Evolutionary conservation across 2,113 vertebrate species (phyloP), one percentile per base, ranked within the genome.

Genomic region (Nothocercus nigrocapillus): DNA sequence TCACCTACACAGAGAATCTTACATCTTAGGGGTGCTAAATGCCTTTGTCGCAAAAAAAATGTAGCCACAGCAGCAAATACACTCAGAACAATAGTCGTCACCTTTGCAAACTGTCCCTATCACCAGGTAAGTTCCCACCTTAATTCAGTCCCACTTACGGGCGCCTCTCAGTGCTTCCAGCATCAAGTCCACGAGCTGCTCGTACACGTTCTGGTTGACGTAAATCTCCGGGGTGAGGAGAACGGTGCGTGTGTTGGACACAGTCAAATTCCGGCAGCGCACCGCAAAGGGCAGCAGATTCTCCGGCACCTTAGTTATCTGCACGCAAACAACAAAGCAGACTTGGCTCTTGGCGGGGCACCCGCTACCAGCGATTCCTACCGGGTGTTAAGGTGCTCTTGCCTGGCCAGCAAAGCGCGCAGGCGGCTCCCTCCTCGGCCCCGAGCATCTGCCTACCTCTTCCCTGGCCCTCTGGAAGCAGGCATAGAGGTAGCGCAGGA

Each of bases 301-400:
- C 98, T 99, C 99, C 0, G 99, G 99, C 49, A 99, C 99, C 96
- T 99, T 99, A 56, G 98, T 99, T 89, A 99, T 98, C 99, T 99
- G 96, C 2, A 25, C 56, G 12, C 27, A 73, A 78, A 70, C 30
- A 61, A 20, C 0, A 1, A 69, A 68, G 95, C 11, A n/a, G 13
- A 6, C 22, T 2, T 6, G 28, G 17, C 54, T 56, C 28, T 15
- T 15, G 53, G 13, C 45, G 11, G 11, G 14, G 42, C 42, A 42
- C 16, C 5, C 17, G 45, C 45, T 7, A 18, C 45, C 45, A 18
- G 45, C 45, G 45, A 18, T 6, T 45, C 45, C 17, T 18, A 5
- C 16, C 18, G 5, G 16, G 6, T 18, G 45, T 45, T 16, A 18
- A 45, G 7, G 16, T 15, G 17, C 45, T 45, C 17, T n/a, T n/a